Percentiles rank a stretch among this genome's conserved stretches.
Conservation (phyloP, 1,140 invertebrate genomes). For the Daktulosphaira vitifoliae region DNA sequence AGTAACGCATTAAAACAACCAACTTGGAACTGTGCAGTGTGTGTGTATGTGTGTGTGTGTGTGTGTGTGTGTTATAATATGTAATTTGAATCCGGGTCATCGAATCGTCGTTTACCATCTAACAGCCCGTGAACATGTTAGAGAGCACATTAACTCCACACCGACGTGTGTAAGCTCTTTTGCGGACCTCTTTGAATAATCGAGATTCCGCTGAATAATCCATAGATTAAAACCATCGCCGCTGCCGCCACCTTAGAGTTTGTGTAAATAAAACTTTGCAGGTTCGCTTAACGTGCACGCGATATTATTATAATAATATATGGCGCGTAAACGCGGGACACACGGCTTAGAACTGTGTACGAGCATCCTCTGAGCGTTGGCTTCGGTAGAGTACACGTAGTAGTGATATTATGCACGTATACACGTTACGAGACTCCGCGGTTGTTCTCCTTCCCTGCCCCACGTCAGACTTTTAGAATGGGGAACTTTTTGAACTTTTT, state of each 20-base stretch:
- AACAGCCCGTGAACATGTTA: slow-evolving; percentile 19
- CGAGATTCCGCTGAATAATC: slow-evolving; percentile 16
- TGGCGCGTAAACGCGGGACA: background rate
- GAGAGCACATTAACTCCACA: slow-evolving; percentile 8
- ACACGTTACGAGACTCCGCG: too few relatives aligned
- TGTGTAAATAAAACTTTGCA: slow-evolving; percentile 8
- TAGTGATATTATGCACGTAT: too few relatives aligned
- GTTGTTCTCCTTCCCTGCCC: too few relatives aligned
- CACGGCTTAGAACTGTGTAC: too few relatives aligned
- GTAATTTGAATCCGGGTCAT: slow-evolving; percentile 17
- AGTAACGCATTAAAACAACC: background rate
- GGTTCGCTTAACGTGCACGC: background rate
- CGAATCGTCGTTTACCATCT: slow-evolving; percentile 19
- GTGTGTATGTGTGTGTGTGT: too few relatives aligned
- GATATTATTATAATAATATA: background rate
- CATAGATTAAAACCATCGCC: background rate
- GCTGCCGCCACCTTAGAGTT: too few relatives aligned
- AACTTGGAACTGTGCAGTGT: background rate
- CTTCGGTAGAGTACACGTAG: too few relatives aligned
- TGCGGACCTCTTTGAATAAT: background rate
- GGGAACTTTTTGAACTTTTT: too few relatives aligned
- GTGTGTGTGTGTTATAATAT: too few relatives aligned
- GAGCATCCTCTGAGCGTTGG: too few relatives aligned
- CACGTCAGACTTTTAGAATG: too few relatives aligned
- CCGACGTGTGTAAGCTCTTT: background rate